Conservation (phyloP, 2,797 vertebrate genomes). For the Notolepis coatsorum region DNA sequence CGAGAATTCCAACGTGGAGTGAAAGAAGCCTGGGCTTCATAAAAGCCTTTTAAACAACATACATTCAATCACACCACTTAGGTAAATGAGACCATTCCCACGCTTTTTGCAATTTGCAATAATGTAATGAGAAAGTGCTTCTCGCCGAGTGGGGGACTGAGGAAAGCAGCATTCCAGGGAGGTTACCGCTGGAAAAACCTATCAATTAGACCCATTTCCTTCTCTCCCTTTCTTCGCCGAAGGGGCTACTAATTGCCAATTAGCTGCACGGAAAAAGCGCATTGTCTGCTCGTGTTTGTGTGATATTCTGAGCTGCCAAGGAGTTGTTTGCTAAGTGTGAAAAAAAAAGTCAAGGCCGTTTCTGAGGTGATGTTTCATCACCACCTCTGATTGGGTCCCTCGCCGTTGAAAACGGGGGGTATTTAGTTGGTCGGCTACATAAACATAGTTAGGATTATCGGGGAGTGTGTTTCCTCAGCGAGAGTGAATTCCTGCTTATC, state of each 20-base stretch:
- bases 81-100: conserved; percentile 71
- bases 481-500: too few species aligned
- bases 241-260: conserved; percentile 76
- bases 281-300: conserved; percentile 58
- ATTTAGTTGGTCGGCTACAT: neutral
- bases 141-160: conserved; percentile 69
- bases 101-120: conserved; percentile 70
- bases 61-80: conserved; percentile 69
- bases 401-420: neutral
- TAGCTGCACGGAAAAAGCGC: conserved; percentile 62
- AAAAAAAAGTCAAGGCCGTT: conserved; percentile 40
- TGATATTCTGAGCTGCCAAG: conserved; percentile 49
- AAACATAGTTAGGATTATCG: too few species aligned
- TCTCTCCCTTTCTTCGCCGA: conserved; percentile 46
- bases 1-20: conserved; percentile 31
- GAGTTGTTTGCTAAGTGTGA: conserved; percentile 45
- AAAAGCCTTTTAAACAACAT: conserved; percentile 63
- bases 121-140: conserved; percentile 74
- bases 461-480: too few species aligned
- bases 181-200: conserved; percentile 57
- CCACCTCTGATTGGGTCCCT: conserved; percentile 6
- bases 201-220: conserved; percentile 69
- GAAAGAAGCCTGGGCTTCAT: conserved; percentile 36
- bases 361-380: conserved; percentile 33
- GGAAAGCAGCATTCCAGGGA: conserved; percentile 57